Conservation (phyloP, 1,140 invertebrate genomes). For the Myzus persicae region DNA sequence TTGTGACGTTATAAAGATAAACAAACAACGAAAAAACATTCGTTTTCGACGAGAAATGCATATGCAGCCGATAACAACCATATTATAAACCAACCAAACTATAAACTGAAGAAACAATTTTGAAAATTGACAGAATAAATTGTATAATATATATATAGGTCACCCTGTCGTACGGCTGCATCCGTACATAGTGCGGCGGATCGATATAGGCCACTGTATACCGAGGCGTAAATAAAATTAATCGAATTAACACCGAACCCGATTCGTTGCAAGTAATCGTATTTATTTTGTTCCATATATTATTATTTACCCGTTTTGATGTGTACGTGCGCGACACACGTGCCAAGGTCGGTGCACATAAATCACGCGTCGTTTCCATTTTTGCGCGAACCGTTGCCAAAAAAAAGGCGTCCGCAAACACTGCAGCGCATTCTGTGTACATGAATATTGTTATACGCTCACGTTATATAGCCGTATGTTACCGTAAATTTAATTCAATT, state of each 20-base stretch:
- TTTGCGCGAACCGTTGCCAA: constrained; percentile 20
- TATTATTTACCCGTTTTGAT: background rate
- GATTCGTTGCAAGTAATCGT: background rate
- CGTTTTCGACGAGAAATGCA: too few species aligned
- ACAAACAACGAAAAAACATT: too few species aligned
- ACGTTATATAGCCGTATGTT: background rate
- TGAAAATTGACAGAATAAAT: too few species aligned
- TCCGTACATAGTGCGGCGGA: background rate
- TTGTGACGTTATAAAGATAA: too few species aligned
- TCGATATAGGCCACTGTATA: background rate
- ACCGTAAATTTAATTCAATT: background rate
- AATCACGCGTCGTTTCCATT: background rate
- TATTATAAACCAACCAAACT: too few species aligned
- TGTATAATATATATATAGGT: too few species aligned
- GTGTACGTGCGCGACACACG: background rate
- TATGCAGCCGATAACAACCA: too few species aligned
- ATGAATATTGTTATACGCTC: background rate
- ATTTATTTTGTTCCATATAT: background rate
- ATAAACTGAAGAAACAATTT: too few species aligned
- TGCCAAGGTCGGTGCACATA: background rate
- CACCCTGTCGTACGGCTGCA: too few species aligned
- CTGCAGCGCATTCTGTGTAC: background rate
- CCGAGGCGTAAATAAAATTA: background rate
- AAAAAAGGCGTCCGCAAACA: background rate
- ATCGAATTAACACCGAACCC: background rate